phyloP scores from a whole-genome alignment of 2,888 invertebrate genomes.

The Agelastica alni region DNA sequence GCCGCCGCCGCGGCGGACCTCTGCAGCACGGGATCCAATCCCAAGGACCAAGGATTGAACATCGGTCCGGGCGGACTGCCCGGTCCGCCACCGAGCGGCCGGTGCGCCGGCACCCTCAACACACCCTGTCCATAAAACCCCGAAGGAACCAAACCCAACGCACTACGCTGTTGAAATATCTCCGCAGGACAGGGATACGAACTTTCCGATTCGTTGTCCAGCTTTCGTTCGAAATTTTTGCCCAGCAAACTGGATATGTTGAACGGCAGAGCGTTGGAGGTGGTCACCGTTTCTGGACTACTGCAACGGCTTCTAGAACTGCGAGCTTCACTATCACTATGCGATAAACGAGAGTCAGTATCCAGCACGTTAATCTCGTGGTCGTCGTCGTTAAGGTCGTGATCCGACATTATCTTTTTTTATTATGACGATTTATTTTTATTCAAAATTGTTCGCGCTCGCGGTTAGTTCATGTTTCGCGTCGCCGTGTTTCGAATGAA shows the following conservation, averaged over 20 bases:
- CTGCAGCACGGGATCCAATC: slow-evolving; percentile 67
- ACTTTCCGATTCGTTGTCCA: slow-evolving; percentile 48
- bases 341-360: slow-evolving; percentile 66
- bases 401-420: slow-evolving; percentile 57
- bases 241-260: slow-evolving; percentile 81
- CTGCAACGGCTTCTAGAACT: slow-evolving; percentile 55
- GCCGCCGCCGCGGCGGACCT: slow-evolving; percentile 72
- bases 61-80: slow-evolving; percentile 52
- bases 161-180: slow-evolving; percentile 47
- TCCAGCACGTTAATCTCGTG: slow-evolving; percentile 71
- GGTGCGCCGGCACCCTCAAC: slow-evolving; percentile 80
- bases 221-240: slow-evolving; percentile 73
- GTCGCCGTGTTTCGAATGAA: slow-evolving; percentile 28
- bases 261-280: slow-evolving; percentile 69
- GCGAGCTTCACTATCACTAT: slow-evolving; percentile 68
- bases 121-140: slow-evolving; percentile 70
- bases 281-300: slow-evolving; percentile 58
- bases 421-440: too few species aligned
- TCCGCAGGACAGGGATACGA: slow-evolving; percentile 47
- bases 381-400: slow-evolving; percentile 61
- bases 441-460: too few species aligned
- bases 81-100: slow-evolving; percentile 65
- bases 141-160: slow-evolving; percentile 53
- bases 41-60: slow-evolving; percentile 59
- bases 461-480: slow-evolving; percentile 6